Evolutionary conservation across 2,888 invertebrate genomes (phyloP).

Genomic region (Lacanobia oleracea): DNA sequence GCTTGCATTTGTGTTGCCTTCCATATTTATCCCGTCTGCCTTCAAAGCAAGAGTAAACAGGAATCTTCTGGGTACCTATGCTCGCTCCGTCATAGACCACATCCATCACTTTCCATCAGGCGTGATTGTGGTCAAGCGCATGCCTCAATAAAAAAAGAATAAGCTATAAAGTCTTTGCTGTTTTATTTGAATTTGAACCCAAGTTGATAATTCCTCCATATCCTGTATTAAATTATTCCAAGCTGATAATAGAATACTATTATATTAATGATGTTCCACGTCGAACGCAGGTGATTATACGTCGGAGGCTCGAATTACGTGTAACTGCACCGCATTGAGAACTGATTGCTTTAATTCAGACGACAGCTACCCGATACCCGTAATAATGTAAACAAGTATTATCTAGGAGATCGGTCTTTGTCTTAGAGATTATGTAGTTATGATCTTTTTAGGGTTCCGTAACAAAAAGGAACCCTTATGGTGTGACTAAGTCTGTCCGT

Average conservation of each 20-base stretch:
- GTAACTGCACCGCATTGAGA: slow-evolving; percentile 66
- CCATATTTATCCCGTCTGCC: too few relatives aligned
- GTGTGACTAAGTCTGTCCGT: too few relatives aligned
- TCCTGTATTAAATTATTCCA: slow-evolving; percentile 27
- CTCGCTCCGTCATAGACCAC: too few relatives aligned
- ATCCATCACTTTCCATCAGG: too few relatives aligned
- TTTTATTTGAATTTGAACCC: not conserved
- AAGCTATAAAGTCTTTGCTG: too few relatives aligned
- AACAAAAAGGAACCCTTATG: too few relatives aligned
- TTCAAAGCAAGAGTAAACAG: too few relatives aligned
- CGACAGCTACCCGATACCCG: slow-evolving; percentile 46
- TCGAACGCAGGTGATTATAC: slow-evolving; percentile 70
- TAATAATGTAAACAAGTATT: slow-evolving; percentile 58
- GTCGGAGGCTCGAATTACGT: slow-evolving; percentile 71
- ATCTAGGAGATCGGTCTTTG: slow-evolving; percentile 23
- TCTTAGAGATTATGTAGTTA: not conserved
- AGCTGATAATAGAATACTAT: slow-evolving; percentile 69
- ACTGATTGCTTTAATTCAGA: slow-evolving; percentile 72
- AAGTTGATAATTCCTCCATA: slow-evolving; percentile 1
- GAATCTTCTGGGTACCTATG: too few relatives aligned
- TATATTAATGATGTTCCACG: slow-evolving; percentile 70
- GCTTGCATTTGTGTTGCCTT: too few relatives aligned
- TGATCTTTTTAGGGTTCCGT: too few relatives aligned
- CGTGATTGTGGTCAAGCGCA: too few relatives aligned
- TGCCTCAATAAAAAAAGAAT: too few relatives aligned